A percentile compares a stretch with the other conserved stretches of the same genome.
phyloP scores from a whole-genome alignment of 2,888 invertebrate genomes.

The Athalia circularis region DNA sequence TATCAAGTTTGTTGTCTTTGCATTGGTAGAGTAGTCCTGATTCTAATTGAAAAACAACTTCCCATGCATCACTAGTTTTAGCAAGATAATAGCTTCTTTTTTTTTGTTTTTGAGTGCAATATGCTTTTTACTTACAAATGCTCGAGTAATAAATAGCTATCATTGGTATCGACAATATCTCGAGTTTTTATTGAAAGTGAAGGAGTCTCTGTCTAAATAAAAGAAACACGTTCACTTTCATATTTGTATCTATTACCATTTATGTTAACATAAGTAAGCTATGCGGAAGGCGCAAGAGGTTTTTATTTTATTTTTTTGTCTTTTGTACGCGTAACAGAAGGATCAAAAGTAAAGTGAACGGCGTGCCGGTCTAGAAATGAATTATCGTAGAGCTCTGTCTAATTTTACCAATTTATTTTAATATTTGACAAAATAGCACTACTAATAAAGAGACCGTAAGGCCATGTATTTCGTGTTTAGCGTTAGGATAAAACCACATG shows the following conservation, averaged over 20 bases:
- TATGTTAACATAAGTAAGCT: not conserved
- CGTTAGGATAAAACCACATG: constrained; percentile 55
- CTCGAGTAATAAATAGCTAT: constrained; percentile 11
- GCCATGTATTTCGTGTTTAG: constrained; percentile 70
- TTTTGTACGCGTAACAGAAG: too few relatives aligned
- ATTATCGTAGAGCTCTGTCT: constrained; percentile 27
- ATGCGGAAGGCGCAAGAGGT: not conserved
- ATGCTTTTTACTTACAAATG: constrained; percentile 9
- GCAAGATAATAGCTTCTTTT: constrained; percentile 8
- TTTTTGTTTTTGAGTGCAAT: constrained; percentile 15
- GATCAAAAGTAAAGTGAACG: not conserved
- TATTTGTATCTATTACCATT: not conserved
- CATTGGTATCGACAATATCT: not conserved
- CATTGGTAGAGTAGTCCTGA: too few relatives aligned
- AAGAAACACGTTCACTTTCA: constrained; percentile 27
- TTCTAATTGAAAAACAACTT: too few relatives aligned
- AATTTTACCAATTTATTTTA: constrained; percentile 43
- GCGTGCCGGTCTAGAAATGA: not conserved
- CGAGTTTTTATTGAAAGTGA: not conserved
- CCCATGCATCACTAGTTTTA: not conserved
- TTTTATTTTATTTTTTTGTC: not conserved
- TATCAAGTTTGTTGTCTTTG: too few relatives aligned
- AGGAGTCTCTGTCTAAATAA: constrained; percentile 11
- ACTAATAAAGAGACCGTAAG: constrained; percentile 55
- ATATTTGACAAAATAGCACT: constrained; percentile 44